phyloP scores from a whole-genome alignment of 2,113 vertebrate species.

The Gyps fulvus region DNA sequence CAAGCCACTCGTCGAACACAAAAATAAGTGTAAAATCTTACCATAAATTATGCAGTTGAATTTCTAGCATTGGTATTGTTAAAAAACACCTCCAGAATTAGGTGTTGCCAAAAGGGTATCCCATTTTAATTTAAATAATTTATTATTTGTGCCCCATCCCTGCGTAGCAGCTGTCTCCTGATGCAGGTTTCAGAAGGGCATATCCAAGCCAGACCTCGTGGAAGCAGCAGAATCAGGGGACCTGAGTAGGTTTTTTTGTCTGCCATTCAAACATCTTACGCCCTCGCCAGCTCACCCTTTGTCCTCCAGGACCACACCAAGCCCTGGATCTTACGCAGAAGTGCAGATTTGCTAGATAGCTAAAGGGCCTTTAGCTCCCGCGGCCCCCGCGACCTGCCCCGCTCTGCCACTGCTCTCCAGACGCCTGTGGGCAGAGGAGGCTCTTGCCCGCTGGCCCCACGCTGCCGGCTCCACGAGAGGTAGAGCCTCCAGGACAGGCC shows the following conservation, averaged over 20 bases:
- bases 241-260: background rate
- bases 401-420: background rate
- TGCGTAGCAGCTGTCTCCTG: background rate
- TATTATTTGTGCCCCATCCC: background rate
- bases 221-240: background rate
- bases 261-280: background rate
- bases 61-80: background rate
- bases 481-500: background rate
- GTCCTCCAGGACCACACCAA: background rate
- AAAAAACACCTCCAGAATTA: background rate
- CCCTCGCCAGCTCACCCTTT: background rate
- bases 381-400: rapidly evolving
- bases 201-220: background rate
- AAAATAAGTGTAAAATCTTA: background rate
- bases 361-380: background rate
- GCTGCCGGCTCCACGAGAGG: rapidly evolving
- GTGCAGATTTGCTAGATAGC: background rate
- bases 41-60: background rate
- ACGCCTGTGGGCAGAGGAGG: background rate
- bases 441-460: background rate
- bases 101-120: background rate
- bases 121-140: background rate
- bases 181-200: background rate
- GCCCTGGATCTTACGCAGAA: background rate
- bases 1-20: background rate